Conservation (phyloP, 2,888 invertebrate species). For the Ochropleura leucogaster region DNA sequence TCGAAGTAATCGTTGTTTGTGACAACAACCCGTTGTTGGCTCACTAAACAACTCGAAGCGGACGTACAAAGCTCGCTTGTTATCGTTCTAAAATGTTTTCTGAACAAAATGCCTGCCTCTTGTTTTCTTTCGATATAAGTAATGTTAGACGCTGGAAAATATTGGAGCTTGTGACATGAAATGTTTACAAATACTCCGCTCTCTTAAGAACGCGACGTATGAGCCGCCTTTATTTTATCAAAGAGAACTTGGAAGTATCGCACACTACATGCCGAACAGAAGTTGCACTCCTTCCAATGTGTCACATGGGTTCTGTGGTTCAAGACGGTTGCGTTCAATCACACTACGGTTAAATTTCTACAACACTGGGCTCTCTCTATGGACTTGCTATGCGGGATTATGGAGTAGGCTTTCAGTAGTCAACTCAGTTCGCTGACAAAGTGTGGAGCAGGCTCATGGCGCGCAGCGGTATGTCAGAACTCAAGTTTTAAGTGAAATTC, state of each 20-base stretch:
- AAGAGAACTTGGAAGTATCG: background rate
- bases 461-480: slow-evolving; percentile 4
- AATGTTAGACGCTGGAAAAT: slow-evolving; percentile 24
- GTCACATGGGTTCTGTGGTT: background rate
- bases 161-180: slow-evolving; percentile 42
- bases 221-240: slow-evolving; percentile 27
- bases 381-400: background rate
- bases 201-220: slow-evolving; percentile 14
- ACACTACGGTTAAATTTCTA: background rate
- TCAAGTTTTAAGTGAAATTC: slow-evolving; percentile 49
- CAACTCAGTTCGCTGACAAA: slow-evolving; percentile 21
- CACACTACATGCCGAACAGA: slow-evolving; percentile 7
- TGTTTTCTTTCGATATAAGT: slow-evolving; percentile 57
- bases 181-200: slow-evolving; percentile 56
- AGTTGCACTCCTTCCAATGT: slow-evolving; percentile 6
- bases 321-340: background rate
- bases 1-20: slow-evolving; percentile 34
- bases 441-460: slow-evolving; percentile 5
- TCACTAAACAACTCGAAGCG: slow-evolving; percentile 41
- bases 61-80: slow-evolving; percentile 34
- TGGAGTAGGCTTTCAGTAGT: slow-evolving; percentile 22
- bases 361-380: slow-evolving; percentile 6
- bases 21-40: slow-evolving; percentile 45
- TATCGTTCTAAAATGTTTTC: slow-evolving; percentile 48
- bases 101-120: slow-evolving; percentile 36